Percentiles rank a stretch among this genome's conserved stretches.
phyloP scores from a whole-genome alignment of 2,113 vertebrate genomes.

The Tragelaphus strepsiceros region DNA sequence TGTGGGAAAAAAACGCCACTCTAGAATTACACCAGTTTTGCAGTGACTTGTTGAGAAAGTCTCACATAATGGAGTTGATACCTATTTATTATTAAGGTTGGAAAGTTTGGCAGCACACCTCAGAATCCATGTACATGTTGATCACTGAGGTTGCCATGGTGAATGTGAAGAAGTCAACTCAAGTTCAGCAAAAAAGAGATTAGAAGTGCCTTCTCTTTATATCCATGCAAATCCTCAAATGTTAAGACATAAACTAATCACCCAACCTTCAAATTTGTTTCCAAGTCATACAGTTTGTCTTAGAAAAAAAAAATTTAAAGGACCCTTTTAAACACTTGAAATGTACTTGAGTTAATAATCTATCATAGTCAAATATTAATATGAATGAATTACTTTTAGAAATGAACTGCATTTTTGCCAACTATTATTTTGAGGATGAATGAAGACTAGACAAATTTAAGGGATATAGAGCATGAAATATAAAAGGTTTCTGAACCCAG shows the following conservation, averaged over 20 bases:
- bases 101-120: not conserved
- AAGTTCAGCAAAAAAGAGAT: slow-evolving; percentile 46
- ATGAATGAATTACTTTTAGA: slow-evolving; percentile 35
- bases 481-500: slow-evolving; percentile 10
- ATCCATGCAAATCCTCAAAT: not conserved
- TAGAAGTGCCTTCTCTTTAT: not conserved
- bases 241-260: slow-evolving; percentile 5
- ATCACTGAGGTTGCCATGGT: slow-evolving; percentile 33
- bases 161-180: slow-evolving; percentile 43
- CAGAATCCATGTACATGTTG: not conserved
- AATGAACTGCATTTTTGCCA: slow-evolving; percentile 38
- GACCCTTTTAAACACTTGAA: not conserved
- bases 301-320: not conserved
- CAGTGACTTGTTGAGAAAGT: slow-evolving; percentile 37
- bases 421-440: slow-evolving; percentile 51
- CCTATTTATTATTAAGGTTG: slow-evolving; percentile 14
- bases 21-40: not conserved
- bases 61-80: not conserved
- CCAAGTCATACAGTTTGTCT: not conserved
- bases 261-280: not conserved
- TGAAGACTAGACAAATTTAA: slow-evolving; percentile 26
- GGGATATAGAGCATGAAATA: not conserved
- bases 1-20: not conserved
- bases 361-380: slow-evolving; percentile 35
- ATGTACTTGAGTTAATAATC: not conserved